Evolutionary conservation across 2,888 invertebrate species (phyloP).

Genomic region (Diloba caeruleocephala): DNA sequence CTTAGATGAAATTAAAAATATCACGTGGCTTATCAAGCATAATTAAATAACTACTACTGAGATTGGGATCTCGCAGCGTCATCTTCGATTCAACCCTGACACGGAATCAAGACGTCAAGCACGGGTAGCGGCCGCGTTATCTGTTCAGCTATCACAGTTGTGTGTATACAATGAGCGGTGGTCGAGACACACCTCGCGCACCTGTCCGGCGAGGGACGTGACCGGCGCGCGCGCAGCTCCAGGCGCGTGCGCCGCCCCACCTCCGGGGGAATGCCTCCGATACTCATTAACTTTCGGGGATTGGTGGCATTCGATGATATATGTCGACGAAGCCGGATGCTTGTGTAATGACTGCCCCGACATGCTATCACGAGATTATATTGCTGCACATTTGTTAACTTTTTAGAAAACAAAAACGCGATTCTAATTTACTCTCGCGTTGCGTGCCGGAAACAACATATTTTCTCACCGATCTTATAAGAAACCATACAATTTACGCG

Average conservation of each 20-base stretch:
- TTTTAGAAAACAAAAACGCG: conserved; percentile 56
- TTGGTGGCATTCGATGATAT: conserved; percentile 79
- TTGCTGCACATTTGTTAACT: conserved; percentile 52
- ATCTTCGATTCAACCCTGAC: conserved; percentile 66
- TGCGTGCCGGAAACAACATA: conserved; percentile 61
- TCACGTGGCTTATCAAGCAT: conserved; percentile 50
- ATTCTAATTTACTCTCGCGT: conserved; percentile 51
- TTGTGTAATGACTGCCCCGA: conserved; percentile 76
- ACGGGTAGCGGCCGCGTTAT: conserved; percentile 64
- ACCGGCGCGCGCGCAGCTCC: conserved; percentile 65
- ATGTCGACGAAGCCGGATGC: conserved; percentile 81
- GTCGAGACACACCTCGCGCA: conserved; percentile 62
- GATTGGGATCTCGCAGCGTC: conserved; percentile 64
- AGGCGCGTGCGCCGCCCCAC: conserved; percentile 69
- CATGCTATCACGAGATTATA: conserved; percentile 56
- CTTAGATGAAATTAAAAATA: conserved; percentile 18
- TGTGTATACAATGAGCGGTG: conserved; percentile 54
- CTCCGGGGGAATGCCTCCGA: conserved; percentile 80
- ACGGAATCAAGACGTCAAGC: conserved; percentile 74
- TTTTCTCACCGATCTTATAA: conserved; percentile 62
- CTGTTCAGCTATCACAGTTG: conserved; percentile 64
- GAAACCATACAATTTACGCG: conserved; percentile 59
- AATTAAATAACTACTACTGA: conserved; percentile 73
- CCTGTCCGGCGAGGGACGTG: conserved; percentile 65
- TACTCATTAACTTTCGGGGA: conserved; percentile 84